Conservation (phyloP, 1,140 invertebrate species). For the Cepaea nemoralis region DNA sequence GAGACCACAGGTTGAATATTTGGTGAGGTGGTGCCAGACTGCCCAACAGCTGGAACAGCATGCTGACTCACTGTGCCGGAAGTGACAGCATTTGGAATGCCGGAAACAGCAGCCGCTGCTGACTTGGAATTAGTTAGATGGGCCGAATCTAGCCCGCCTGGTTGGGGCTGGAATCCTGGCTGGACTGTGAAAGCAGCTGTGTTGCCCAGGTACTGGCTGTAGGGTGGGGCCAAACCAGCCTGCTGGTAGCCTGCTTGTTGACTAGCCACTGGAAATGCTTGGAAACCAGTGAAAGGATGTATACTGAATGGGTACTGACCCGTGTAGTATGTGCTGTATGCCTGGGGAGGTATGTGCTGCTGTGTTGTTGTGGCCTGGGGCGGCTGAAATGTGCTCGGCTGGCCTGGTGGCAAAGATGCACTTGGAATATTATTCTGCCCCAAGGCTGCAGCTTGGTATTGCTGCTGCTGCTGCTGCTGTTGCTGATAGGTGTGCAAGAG, state of each 20-base stretch:
- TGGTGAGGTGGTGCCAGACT: neutral
- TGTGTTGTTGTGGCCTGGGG: neutral
- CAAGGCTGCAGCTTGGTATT: neutral
- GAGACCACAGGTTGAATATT: neutral
- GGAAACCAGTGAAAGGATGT: constrained; percentile 18
- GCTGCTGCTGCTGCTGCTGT: constrained; percentile 30
- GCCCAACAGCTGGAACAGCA: neutral
- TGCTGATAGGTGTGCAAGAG: constrained; percentile 8
- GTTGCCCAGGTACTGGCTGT: constrained; percentile 11
- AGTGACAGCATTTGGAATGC: constrained; percentile 4
- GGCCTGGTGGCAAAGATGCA: neutral
- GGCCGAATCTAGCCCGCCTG: neutral
- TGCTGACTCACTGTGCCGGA: neutral
- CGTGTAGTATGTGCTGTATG: constrained; percentile 7
- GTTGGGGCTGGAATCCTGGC: constrained; percentile 11
- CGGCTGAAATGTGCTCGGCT: neutral
- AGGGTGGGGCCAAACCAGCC: neutral
- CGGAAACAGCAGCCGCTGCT: constrained; percentile 15
- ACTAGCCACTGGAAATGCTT: constrained; percentile 29
- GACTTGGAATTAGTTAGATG: neutral
- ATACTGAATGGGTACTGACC: constrained; percentile 22
- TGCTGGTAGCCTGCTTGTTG: constrained; percentile 32
- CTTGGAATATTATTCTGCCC: neutral
- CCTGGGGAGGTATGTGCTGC: neutral
- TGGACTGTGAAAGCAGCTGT: neutral